A percentile compares a stretch with the other conserved stretches of the same genome.
Evolutionary conservation across 1,140 invertebrate species (phyloP).

Genomic region (Anoplophora glabripennis): DNA sequence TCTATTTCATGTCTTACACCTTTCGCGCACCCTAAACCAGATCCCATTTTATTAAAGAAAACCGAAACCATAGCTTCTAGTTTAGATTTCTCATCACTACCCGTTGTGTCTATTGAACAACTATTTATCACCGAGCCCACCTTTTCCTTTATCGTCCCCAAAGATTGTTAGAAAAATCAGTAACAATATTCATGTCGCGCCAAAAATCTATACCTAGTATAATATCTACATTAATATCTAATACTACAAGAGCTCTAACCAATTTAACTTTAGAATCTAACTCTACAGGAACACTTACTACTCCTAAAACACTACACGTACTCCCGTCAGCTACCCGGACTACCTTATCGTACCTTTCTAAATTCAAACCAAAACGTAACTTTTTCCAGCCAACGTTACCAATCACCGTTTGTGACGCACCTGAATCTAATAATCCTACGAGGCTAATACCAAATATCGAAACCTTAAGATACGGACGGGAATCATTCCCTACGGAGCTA

Average conservation of each 20-base stretch:
- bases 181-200: conserved; percentile 4
- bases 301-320: conserved; percentile 4
- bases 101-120: no score
- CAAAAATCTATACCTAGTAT: conserved; percentile 12
- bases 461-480: conserved; percentile 1
- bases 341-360: not conserved
- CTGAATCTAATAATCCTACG: conserved; percentile 7
- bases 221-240: conserved; percentile 5
- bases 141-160: not conserved
- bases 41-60: not conserved
- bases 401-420: conserved; percentile 1
- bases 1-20: not conserved
- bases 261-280: not conserved
- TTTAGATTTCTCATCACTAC: no score
- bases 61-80: no score
- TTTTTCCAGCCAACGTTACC: not conserved
- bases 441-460: not conserved
- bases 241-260: conserved; percentile 3
- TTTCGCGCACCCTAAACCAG: conserved; percentile 4
- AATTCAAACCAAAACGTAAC: not conserved
- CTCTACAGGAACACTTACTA: not conserved
- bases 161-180: conserved; percentile 4
- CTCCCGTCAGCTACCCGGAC: conserved; percentile 8
- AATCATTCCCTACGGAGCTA: not conserved
- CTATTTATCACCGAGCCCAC: no score